Base-by-base conservation (phyloP, 1,140 invertebrate species). In the Neodiprion virginianus region DNA sequence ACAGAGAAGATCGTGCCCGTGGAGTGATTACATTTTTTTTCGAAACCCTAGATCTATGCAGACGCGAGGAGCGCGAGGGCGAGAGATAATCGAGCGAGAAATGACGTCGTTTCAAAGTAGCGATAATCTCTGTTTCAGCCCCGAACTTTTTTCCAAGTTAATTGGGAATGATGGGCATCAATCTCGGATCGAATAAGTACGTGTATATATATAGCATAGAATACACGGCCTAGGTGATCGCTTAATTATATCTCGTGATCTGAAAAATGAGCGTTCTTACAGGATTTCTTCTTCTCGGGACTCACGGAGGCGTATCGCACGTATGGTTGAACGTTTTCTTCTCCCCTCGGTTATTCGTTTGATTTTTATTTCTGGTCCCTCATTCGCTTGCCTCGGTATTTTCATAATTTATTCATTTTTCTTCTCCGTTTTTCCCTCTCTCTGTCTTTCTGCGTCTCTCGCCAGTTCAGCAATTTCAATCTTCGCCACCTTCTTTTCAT, bases 331-430 rank as follows among this genome's bases (percentile, higher is more conserved):
- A 14, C 47, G 69, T 70, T 40, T 40, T 40, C 28, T 40, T 28
- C 40, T 1, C 49, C 50, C 70, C 50, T 49, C 50, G 14, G 48
- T n/a, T 48, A 10, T 14, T 71, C 70, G 28, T 77, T 53, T 50
- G 53, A 69, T 72, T 72, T 74, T 77, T 73, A 69, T 77, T 78
- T 75, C 67, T 73, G 53, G 48, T 48, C 9, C 66, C 48, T 47
- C 53, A n/a, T 50, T 67, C n/a, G 12, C 14, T 47, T 17, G 66
- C 17, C 17, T 50, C 69, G 48, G 67, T 74, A 69, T 74, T 28
- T 69, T 74, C 72, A 61, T 67, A 68, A 48, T 67, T 40, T 69
- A 49, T 53, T 4, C 61, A 50, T 71, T 49, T 71, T 71, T 71
- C 40, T 21, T 74, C 67, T 69, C 67, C 72, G 50, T 72, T 67